phyloP scores from a whole-genome alignment of 2,888 invertebrate genomes.

The Lasioglossum villosulum region DNA sequence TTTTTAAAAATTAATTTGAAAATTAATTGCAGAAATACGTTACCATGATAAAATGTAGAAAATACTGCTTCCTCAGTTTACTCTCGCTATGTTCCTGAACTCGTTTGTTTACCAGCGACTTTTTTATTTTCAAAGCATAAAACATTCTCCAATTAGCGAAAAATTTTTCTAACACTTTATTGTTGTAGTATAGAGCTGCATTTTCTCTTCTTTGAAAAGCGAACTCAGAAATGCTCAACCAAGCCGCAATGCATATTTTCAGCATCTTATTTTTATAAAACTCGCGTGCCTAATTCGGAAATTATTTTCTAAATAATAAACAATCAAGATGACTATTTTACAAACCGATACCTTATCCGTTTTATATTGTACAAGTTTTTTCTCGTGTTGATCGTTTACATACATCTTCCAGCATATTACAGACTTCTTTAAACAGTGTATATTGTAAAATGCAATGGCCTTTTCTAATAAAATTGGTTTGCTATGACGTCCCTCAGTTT shows the following conservation, averaged over 20 bases:
- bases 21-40: constrained; percentile 6
- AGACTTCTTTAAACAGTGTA: constrained; percentile 45
- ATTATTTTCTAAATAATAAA: constrained; percentile 18
- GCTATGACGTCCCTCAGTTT: neutral
- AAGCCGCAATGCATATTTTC: constrained; percentile 24
- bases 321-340: neutral
- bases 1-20: neutral
- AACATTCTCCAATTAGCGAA: constrained; percentile 60
- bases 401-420: constrained; percentile 43
- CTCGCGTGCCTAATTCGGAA: constrained; percentile 30
- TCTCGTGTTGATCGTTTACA: neutral
- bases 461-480: constrained; percentile 3
- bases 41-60: constrained; percentile 60
- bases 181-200: constrained; percentile 37
- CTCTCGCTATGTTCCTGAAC: constrained; percentile 28
- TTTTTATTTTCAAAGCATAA: constrained; percentile 50
- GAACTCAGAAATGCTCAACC: constrained; percentile 29
- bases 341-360: constrained; percentile 13
- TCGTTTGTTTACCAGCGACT: constrained; percentile 17
- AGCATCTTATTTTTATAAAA: constrained; percentile 30
- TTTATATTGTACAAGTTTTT: constrained; percentile 11
- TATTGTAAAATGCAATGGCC: constrained; percentile 11
- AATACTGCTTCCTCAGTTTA: constrained; percentile 53
- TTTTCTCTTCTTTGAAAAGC: constrained; percentile 19
- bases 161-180: constrained; percentile 50